A percentile compares a stretch with the other conserved stretches of the same genome.
These are phyloP conservation scores for Arbacia lixula DNA, from an alignment of 53 echinoderm and acorn worm species.

Conservation along the genomic window DNA sequence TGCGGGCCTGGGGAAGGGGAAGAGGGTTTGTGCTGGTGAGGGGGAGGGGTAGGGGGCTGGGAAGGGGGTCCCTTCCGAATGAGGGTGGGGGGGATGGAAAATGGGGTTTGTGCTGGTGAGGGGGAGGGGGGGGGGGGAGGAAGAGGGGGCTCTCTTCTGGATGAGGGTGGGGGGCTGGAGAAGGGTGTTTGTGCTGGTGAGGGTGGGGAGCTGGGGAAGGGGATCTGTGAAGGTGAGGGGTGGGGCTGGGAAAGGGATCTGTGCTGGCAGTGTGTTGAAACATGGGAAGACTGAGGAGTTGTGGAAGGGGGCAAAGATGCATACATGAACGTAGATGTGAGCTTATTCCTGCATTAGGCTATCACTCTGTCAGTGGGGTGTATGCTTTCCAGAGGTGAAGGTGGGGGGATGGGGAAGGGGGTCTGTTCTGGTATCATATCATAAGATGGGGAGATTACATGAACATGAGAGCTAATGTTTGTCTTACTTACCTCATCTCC, in stretches of 20 bases:
- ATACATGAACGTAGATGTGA: too few relatives aligned
- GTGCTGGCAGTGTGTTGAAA: too few relatives aligned
- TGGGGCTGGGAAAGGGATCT: not conserved
- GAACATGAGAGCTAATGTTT: too few relatives aligned
- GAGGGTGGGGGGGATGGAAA: not conserved
- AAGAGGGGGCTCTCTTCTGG: not conserved
- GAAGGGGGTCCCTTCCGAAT: not conserved
- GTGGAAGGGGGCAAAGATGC: too few relatives aligned
- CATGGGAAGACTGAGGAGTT: too few relatives aligned
- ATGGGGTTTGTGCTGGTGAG: not conserved
- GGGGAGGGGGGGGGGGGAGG: not conserved
- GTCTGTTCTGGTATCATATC: too few relatives aligned
- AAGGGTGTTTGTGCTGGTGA: not conserved
- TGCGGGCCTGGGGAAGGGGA: conserved; percentile 3
- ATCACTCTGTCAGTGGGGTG: too few relatives aligned
- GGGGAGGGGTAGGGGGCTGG: not conserved
- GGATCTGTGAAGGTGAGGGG: not conserved
- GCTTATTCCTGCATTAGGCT: too few relatives aligned
- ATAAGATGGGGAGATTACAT: too few relatives aligned
- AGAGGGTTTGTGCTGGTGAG: not conserved
- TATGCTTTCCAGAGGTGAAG: too few relatives aligned
- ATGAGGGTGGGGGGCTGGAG: not conserved
- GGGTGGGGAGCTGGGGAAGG: not conserved
- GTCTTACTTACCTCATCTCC: too few relatives aligned
- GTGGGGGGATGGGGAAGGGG: too few relatives aligned